Conservation (phyloP, 2,113 vertebrate species). For the Zosterops hypoxanthus region DNA sequence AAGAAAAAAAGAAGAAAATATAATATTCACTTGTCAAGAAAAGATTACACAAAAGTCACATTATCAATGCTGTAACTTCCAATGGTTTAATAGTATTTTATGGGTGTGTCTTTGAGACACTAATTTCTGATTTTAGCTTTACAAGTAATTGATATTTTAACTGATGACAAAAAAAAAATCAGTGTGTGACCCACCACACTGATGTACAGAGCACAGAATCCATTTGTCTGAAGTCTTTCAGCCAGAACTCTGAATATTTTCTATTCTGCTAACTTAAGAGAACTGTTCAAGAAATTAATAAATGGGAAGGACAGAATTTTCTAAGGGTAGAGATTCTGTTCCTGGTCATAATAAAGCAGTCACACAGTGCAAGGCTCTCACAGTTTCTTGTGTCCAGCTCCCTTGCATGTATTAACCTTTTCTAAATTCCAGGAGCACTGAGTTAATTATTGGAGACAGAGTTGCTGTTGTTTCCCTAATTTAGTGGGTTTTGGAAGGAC, state of each 20-base stretch:
- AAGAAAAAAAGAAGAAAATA: background rate
- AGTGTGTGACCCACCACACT: background rate
- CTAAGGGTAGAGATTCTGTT: background rate
- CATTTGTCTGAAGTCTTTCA: background rate
- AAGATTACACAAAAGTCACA: background rate
- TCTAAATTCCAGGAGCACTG: background rate
- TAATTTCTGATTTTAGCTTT: background rate
- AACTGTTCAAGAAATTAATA: background rate
- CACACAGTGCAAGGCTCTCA: background rate
- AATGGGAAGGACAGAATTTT: background rate
- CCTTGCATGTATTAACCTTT: background rate
- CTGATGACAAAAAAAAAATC: background rate
- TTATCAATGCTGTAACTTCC: background rate
- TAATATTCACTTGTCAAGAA: background rate
- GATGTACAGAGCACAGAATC: accelerated
- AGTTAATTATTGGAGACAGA: background rate
- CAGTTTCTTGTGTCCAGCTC: background rate
- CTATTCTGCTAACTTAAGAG: background rate
- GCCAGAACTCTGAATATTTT: background rate
- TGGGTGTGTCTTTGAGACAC: background rate
- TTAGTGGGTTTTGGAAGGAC: background rate
- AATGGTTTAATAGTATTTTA: background rate
- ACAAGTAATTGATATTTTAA: background rate
- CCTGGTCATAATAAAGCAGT: background rate
- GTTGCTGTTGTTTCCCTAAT: background rate